phyloP scores from a whole-genome alignment of 2,888 invertebrate genomes.

The Mimachlamys varia region DNA sequence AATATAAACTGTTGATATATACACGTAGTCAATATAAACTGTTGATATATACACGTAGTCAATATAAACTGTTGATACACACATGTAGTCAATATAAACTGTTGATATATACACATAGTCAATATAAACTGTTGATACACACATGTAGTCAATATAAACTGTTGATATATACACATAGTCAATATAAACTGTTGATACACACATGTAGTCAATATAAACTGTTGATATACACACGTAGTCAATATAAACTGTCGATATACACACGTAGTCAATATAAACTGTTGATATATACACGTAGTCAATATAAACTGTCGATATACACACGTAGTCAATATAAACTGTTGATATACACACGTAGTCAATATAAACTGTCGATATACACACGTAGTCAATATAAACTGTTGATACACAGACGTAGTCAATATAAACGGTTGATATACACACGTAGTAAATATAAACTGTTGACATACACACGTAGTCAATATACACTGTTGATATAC shows the following conservation, averaged over 20 bases:
- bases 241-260: no score
- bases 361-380: neutral
- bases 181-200: neutral
- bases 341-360: conserved; percentile 7
- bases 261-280: no score
- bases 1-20: neutral
- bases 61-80: neutral
- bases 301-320: no score
- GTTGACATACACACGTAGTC: neutral
- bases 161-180: neutral
- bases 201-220: neutral
- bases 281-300: no score
- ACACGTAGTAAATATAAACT: neutral
- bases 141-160: no score
- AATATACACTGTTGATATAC: neutral
- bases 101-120: neutral
- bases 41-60: neutral
- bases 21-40: neutral
- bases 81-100: neutral
- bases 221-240: no score
- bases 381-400: neutral
- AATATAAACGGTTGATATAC: neutral
- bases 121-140: neutral
- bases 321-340: neutral
- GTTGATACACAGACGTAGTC: neutral